Percentiles rank a stretch among this genome's conserved stretches.
phyloP scores from a whole-genome alignment of 2,113 vertebrate genomes.

The Xiphias gladius region DNA sequence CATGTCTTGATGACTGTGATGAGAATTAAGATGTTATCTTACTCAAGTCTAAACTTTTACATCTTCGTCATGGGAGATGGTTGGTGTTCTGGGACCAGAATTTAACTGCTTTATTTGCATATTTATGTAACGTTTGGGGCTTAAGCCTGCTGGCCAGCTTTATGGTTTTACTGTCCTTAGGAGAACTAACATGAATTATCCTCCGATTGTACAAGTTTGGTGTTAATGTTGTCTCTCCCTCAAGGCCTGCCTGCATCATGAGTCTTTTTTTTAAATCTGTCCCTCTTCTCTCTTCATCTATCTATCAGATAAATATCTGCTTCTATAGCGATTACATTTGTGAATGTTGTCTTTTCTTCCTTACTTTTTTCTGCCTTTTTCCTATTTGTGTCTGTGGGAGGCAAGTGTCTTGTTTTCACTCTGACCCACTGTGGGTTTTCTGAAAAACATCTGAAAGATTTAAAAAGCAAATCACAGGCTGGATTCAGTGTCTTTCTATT shows the following conservation, averaged over 20 bases:
- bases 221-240: constrained; percentile 41
- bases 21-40: constrained; percentile 32
- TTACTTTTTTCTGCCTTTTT: constrained; percentile 18
- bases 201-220: constrained; percentile 19
- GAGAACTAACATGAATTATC: constrained; percentile 48
- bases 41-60: constrained; percentile 29
- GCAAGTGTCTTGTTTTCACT: constrained; percentile 48
- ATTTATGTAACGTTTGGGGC: constrained; percentile 42
- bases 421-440: constrained; percentile 48
- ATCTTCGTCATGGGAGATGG: constrained; percentile 13
- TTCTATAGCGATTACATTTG: constrained; percentile 26
- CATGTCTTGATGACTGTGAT: not conserved
- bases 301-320: constrained; percentile 40
- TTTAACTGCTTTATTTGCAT: constrained; percentile 44
- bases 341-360: constrained; percentile 31
- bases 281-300: constrained; percentile 13
- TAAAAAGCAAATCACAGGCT: constrained; percentile 43
- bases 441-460: constrained; percentile 47
- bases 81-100: constrained; percentile 23
- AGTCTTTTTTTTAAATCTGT: constrained; percentile 17
- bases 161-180: constrained; percentile 18
- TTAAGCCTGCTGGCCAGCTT: constrained; percentile 31
- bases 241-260: constrained; percentile 27
- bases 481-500: constrained; percentile 44
- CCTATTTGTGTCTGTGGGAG: constrained; percentile 35